These are phyloP conservation scores for Rhinatrema bivittatum DNA, from an alignment of 2,797 vertebrate genomes.

Conservation along the genomic window DNA sequence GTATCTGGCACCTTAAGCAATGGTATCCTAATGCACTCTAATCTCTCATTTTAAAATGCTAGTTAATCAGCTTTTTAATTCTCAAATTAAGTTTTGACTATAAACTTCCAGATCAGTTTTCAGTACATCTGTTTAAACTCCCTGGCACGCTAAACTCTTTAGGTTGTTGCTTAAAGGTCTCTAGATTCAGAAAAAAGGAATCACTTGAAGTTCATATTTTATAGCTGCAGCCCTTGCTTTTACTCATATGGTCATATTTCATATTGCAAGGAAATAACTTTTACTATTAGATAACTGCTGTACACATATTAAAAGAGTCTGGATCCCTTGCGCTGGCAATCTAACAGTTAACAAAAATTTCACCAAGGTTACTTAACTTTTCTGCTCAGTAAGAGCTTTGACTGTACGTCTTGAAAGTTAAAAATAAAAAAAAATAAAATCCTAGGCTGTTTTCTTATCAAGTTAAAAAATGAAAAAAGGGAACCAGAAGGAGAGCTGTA, in stretches of 20 bases:
- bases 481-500: conserved; percentile 59
- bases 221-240: conserved; percentile 4
- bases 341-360: too few species aligned
- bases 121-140: conserved; percentile 14
- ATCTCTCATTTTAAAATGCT: conserved; percentile 5
- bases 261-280: background rate
- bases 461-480: conserved; percentile 36
- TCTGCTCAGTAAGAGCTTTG: background rate
- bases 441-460: conserved; percentile 24
- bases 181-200: conserved; percentile 1
- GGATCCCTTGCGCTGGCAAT: background rate
- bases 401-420: conserved; percentile 1
- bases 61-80: conserved; percentile 9
- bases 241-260: conserved; percentile 5
- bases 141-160: conserved; percentile 1
- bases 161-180: conserved; percentile 6
- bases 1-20: background rate
- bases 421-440: background rate
- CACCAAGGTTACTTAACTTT: background rate
- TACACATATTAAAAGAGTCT: background rate
- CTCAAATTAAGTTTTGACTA: conserved; percentile 5
- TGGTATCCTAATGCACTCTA: background rate
- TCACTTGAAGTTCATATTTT: conserved; percentile 3
- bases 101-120: conserved; percentile 7
- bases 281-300: background rate